Percentiles rank a stretch among this genome's conserved stretches.
Conservation (phyloP, 2,113 vertebrate species). For the Isurus oxyrinchus region DNA sequence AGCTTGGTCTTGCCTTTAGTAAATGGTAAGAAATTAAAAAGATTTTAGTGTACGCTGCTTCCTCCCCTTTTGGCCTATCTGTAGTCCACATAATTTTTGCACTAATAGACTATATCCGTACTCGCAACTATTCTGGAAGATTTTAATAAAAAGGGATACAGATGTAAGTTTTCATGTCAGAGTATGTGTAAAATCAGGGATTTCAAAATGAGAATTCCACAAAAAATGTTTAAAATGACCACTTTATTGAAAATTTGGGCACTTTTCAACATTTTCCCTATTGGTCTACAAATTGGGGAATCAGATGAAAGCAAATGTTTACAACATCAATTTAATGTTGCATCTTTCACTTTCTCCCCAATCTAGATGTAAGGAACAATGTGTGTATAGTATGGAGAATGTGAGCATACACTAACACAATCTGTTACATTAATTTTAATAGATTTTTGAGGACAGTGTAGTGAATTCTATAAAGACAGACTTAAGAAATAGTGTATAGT, state of each 20-base stretch:
- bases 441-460: conserved; percentile 8
- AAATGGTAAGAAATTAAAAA: conserved; percentile 8
- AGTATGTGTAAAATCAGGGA: conserved; percentile 33
- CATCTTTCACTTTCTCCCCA: conserved; percentile 15
- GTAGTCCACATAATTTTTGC: conserved; percentile 32
- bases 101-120: conserved; percentile 34
- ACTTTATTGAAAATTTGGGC: conserved; percentile 36
- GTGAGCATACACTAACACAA: conserved; percentile 32
- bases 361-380: conserved; percentile 12
- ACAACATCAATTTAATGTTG: not conserved
- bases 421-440: conserved; percentile 11
- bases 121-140: conserved; percentile 20
- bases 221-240: conserved; percentile 25
- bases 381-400: conserved; percentile 12
- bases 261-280: conserved; percentile 36
- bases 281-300: conserved; percentile 10
- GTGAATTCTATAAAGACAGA: conserved; percentile 25
- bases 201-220: conserved; percentile 15
- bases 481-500: conserved; percentile 18
- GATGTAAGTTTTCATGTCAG: conserved; percentile 19
- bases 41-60: conserved; percentile 26
- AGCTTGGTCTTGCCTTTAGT: conserved; percentile 31
- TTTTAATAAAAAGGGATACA: conserved; percentile 30
- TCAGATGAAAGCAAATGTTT: not conserved
- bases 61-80: conserved; percentile 3